Conservation (phyloP, 2,113 vertebrate species). For the Canis aureus region DNA sequence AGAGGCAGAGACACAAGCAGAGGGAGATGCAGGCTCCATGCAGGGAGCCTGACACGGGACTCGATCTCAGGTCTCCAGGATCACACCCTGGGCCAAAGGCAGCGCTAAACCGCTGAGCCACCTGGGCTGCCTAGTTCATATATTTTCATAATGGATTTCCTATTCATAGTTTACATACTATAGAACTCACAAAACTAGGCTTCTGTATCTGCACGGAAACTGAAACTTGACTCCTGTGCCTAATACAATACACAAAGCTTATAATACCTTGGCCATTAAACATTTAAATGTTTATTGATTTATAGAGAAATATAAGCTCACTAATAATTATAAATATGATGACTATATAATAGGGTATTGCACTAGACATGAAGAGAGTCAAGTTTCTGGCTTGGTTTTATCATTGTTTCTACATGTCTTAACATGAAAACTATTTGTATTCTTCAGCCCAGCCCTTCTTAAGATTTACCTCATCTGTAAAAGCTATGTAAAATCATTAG, state of each 20-base stretch:
- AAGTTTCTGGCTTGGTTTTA: constrained; percentile 26
- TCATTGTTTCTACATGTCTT: constrained; percentile 2
- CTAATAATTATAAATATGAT: constrained; percentile 42
- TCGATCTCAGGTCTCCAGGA: too few relatives aligned
- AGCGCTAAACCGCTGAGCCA: too few relatives aligned
- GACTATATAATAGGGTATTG: not conserved
- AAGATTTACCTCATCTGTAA: not conserved
- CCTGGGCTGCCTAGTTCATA: not conserved
- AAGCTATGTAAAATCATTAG: not conserved
- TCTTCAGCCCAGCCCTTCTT: not conserved
- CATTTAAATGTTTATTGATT: constrained; percentile 21
- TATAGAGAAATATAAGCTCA: constrained; percentile 33
- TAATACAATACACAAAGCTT: constrained; percentile 26
- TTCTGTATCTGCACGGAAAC: not conserved
- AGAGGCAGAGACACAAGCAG: too few relatives aligned
- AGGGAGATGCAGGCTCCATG: too few relatives aligned
- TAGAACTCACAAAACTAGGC: not conserved
- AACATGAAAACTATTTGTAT: not conserved
- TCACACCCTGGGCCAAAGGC: too few relatives aligned
- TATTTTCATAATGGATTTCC: constrained; percentile 41
- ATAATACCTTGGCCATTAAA: not conserved
- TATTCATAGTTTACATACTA: constrained; percentile 14
- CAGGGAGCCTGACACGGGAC: too few relatives aligned
- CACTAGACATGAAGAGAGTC: not conserved
- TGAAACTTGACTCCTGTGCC: not conserved